Evolutionary conservation across 2,797 vertebrate species (phyloP).

Genomic region (Argentina silus): DNA sequence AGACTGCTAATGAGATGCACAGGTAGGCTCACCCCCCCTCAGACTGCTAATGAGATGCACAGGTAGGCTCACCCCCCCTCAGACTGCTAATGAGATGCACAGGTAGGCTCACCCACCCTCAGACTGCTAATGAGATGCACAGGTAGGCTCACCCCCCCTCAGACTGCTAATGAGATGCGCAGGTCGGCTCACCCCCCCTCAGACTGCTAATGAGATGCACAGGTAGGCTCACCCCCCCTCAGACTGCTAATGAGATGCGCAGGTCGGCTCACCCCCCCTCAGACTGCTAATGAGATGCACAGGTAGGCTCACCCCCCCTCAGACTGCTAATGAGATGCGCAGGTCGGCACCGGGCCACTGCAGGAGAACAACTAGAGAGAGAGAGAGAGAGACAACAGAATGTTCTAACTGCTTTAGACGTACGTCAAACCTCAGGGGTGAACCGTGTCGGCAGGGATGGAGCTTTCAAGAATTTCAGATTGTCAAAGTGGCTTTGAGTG

Average conservation of each 20-base stretch:
- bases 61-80: slow-evolving; percentile 39
- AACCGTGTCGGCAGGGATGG: slow-evolving; percentile 46
- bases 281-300: slow-evolving; percentile 47
- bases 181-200: slow-evolving; percentile 39
- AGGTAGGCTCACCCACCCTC: slow-evolving; percentile 39
- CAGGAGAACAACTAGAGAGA: not conserved
- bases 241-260: slow-evolving; percentile 47
- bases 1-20: slow-evolving; percentile 47
- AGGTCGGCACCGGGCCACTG: slow-evolving; percentile 40
- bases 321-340: slow-evolving; percentile 47
- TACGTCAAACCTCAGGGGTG: slow-evolving; percentile 54
- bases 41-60: slow-evolving; percentile 47
- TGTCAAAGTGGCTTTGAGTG: slow-evolving; percentile 45
- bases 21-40: slow-evolving; percentile 39
- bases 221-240: slow-evolving; percentile 39
- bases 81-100: slow-evolving; percentile 47
- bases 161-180: slow-evolving; percentile 47
- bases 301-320: slow-evolving; percentile 38
- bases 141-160: slow-evolving; percentile 39
- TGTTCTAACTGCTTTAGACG: slow-evolving; percentile 56
- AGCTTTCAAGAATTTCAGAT: slow-evolving; percentile 40
- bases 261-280: slow-evolving; percentile 39
- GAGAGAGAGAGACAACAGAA: slow-evolving; percentile 42
- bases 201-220: slow-evolving; percentile 47
- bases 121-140: slow-evolving; percentile 47